These are phyloP conservation scores for Bugula neritina DNA, from an alignment of 2,888 invertebrate species.

Conservation along the genomic window DNA sequence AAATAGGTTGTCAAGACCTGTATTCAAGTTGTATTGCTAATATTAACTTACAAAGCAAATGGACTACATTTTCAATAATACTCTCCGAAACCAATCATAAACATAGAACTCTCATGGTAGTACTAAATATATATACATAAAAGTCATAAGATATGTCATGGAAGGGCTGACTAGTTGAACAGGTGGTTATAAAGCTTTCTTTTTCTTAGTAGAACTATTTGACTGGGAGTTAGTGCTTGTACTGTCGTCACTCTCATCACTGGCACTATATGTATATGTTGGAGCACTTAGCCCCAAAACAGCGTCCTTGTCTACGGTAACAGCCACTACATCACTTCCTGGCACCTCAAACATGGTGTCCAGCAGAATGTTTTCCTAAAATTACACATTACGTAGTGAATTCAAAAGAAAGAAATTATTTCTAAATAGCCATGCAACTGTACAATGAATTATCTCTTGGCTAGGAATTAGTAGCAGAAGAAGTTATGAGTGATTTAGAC, in stretches of 20 bases:
- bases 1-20: no score
- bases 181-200: background rate
- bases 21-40: no score
- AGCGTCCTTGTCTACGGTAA: conserved; percentile 68
- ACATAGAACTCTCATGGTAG: no score
- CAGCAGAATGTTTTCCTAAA: conserved; percentile 78
- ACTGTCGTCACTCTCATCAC: background rate
- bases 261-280: conserved; percentile 15
- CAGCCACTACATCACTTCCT: conserved; percentile 80
- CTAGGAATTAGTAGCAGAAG: no score
- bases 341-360: conserved; percentile 99
- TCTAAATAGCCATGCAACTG: no score
- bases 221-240: background rate
- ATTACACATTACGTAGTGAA: no score
- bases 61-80: no score
- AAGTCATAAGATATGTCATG: background rate
- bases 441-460: no score
- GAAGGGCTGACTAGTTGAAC: background rate
- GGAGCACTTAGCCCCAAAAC: conserved; percentile 32
- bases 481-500: no score
- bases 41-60: no score
- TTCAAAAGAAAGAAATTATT: no score
- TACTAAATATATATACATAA: background rate
- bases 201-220: background rate
- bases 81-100: no score